These are phyloP conservation scores for Zaprionus davidi DNA, from an alignment of 1,140 invertebrate genomes.

Conservation along the genomic window DNA sequence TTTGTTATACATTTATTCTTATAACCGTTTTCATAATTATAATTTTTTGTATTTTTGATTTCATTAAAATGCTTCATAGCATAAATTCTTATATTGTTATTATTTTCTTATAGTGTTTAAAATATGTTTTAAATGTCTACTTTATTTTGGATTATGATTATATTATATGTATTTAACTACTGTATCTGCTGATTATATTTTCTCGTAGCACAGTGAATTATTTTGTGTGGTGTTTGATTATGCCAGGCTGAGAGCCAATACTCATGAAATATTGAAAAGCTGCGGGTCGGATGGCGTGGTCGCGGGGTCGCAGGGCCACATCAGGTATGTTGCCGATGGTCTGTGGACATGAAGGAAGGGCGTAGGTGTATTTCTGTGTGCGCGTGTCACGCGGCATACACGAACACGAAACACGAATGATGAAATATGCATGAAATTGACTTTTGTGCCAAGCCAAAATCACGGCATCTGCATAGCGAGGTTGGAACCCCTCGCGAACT, in stretches of 20 bases:
- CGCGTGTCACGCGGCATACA: slow-evolving; percentile 47
- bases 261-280: slow-evolving; percentile 79
- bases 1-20: neutral
- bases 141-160: neutral
- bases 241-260: slow-evolving; percentile 61
- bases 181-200: neutral
- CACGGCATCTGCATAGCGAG: slow-evolving; percentile 62
- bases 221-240: slow-evolving; percentile 68
- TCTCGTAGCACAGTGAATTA: slow-evolving; percentile 61
- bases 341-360: slow-evolving; percentile 24
- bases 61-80: no score
- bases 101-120: no score
- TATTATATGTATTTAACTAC: no score
- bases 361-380: slow-evolving; percentile 23
- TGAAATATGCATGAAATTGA: slow-evolving; percentile 82
- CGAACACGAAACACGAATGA: slow-evolving; percentile 39
- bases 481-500: slow-evolving; percentile 37
- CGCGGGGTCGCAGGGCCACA: neutral
- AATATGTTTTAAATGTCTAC: neutral
- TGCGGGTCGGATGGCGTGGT: slow-evolving; percentile 45
- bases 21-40: neutral
- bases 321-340: slow-evolving; percentile 6
- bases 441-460: slow-evolving; percentile 75
- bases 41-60: neutral
- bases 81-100: no score